These are phyloP conservation scores for Physocephala rufipes DNA, from an alignment of 2,888 invertebrate genomes.

Conservation along the genomic window DNA sequence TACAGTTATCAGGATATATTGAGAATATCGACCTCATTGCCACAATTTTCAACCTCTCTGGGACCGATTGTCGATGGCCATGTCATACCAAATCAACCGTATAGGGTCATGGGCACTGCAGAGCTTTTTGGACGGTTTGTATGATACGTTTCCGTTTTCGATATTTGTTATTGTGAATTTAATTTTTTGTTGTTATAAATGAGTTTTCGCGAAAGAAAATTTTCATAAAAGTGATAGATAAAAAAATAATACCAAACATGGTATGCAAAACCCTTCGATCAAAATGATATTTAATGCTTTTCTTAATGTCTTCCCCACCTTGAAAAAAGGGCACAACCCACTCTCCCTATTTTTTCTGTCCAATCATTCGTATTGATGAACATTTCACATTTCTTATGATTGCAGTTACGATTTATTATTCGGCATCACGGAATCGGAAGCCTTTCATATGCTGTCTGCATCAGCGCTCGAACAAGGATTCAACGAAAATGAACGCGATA, in stretches of 20 bases:
- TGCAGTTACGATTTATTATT: conserved; percentile 85
- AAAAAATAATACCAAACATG: no score
- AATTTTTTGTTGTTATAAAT: no score
- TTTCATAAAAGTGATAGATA: no score
- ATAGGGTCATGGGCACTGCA: conserved; percentile 78
- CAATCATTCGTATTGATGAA: neutral
- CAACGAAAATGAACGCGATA: conserved; percentile 78
- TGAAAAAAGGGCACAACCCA: no score
- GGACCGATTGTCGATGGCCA: conserved; percentile 89
- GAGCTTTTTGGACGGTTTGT: conserved; percentile 79
- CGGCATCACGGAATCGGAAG: conserved; percentile 85
- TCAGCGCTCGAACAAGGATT: conserved; percentile 76
- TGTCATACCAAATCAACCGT: conserved; percentile 84
- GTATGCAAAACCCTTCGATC: no score
- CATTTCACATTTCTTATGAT: conserved; percentile 19
- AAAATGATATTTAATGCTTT: no score
- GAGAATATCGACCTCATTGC: conserved; percentile 72
- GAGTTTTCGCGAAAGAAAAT: no score
- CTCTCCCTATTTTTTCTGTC: neutral
- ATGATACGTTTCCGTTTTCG: conserved; percentile 24
- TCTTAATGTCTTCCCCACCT: no score
- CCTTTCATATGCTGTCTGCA: conserved; percentile 79
- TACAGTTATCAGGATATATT: conserved; percentile 75
- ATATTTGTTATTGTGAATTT: no score
- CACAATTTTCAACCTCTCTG: conserved; percentile 84